Base-by-base conservation (phyloP, 1,140 invertebrate genomes). In the Temnothorax nylanderi region DNA sequence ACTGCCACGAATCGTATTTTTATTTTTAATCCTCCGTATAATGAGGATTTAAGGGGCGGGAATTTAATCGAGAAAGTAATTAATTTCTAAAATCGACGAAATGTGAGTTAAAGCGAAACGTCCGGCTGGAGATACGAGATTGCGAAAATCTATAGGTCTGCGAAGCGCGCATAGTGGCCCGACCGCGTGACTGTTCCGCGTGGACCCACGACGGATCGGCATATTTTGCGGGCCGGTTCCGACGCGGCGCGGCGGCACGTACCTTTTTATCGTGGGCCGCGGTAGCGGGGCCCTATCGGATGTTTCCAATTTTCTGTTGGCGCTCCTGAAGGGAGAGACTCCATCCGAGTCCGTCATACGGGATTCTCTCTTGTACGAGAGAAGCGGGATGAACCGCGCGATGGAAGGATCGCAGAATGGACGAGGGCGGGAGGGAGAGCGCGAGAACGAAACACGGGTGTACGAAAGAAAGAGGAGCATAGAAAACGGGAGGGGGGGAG, bases 281-380 rank as follows among this genome's bases (percentile, higher is more conserved):
- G 62, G 65, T 67, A 87, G 82, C 76, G 18, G 41, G 71, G 71
- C 56, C 82, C 88, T 88, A 88, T 89, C 87, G 88, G 71, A 81
- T 86, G 82, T 88, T 88, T 89, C 88, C 88, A 89, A 89, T 89
- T 89, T 89, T 89, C 87, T 89, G 86, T 85, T 88, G 88, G 86
- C 74, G 86, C 74, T 76, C 54, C 32, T 67, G 21, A 84, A 84
- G 82, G 37, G 69, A 56, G 58, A 65, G 56, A 32, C 41, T 41
- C 62, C 16, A 32, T n/a, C 34, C 65, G 67, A 65, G n/a, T 81
- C 60, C 67, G 85, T 86, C 71, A 86, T 88, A 88, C 60, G 76
- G 85, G 85, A 88, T 80, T 88, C 87, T 74, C 47, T 69, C 78
- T 84, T 81, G 85, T 86, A 44, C 32, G 47, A 72, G 65, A 26